Base-by-base conservation (phyloP, 1,140 invertebrate genomes). In the Lamellibrachia luymesi region DNA sequence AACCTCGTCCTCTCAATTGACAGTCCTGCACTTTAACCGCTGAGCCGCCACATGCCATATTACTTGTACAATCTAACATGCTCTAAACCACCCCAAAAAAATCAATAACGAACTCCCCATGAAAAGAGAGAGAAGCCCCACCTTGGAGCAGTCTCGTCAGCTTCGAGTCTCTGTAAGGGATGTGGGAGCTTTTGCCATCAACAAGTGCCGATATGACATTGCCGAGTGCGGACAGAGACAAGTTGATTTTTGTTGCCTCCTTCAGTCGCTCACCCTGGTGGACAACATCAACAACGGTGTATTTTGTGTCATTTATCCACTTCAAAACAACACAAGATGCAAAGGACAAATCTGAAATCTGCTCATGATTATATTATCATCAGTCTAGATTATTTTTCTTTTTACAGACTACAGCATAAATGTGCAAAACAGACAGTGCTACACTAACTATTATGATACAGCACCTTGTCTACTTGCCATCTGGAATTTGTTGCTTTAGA, bases 131-230 rank as follows among this genome's bases (percentile, higher is more conserved):
- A 91, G 50, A 91, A 38, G 8, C 38, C 50, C 27, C 8, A 97
- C 97, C 97, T 97, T 99, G 98, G 91, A 99, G 96, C 56, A 99
- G 97, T 92, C 98, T 97, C 1, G 98, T 99, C 90, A 99, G 97
- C 97, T 99, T 99, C 4, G 98, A 99, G 96, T 99, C 98, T 96
- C 98, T 97, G 96, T 99, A 99, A 4, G 99, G 98, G 94, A 99
- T 96, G 94, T 98, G 96, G 38, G 97, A 97, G 93, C 97, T 98
- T 96, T 96, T 96, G 51, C 95, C 96, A 95, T 96, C 96, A 91
- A 98, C 98, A 90, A 99, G 96, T 0, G 98, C 98, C 51, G 98
- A 98, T 94, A 99, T 99, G 10, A 99, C 99, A 97, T 99, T 99
- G 51, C 98, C 98, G 93, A 99, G 97, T 2, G 98, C 98, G 51